Evolutionary conservation across 2,888 invertebrate species (phyloP), one percentile per base, ranked within the genome.

Genomic region (Leptopterna dolabrata): DNA sequence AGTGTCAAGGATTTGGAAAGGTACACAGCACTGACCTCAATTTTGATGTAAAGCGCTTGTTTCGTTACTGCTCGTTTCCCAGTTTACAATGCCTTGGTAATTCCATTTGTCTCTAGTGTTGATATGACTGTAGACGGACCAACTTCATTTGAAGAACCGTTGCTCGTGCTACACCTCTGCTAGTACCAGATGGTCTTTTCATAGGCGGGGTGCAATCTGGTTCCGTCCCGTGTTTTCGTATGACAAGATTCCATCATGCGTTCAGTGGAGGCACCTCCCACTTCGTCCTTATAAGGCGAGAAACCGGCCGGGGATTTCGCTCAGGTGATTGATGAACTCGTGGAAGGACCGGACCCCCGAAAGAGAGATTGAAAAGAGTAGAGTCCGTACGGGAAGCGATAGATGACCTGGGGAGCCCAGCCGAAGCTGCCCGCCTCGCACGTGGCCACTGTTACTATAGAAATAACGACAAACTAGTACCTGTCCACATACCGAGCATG

Each of bases 171-270:
- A 63, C 24, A 63, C 63, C 1, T 24, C 24, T 63, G 63, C 24
- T 7, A 19, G 27, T 24, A 63, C 63, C 70, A 83, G 83, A 63
- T 83, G 83, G 83, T 83, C 70, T n/a, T 76, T 41, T 76, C 36
- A 27, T 45, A 81, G 41, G 55, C 36, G 83, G 83, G 63, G 70
- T 29, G 70, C 83, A 63, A 78, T 78, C 78, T 78, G 78, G 78
- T 78, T 78, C 36, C 73, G 73, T 36, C 63, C 63, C 73, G 73
- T 36, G 43, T 47, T 83, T 83, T 83, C 70, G 70, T 70, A 63
- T 83, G 83, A 83, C 83, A 70, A 83, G 83, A 83, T 83, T 63
- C 83, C 83, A 43, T 83, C 83, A 83, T 83, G 70, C 36, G 83
- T 45, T 73, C 36, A 29, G 63, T n/a, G 55, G 71, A 43, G 45